Evolutionary conservation across 2,888 invertebrate species (phyloP), one percentile per base, ranked within the genome.

Genomic region (Spilarctia lutea): DNA sequence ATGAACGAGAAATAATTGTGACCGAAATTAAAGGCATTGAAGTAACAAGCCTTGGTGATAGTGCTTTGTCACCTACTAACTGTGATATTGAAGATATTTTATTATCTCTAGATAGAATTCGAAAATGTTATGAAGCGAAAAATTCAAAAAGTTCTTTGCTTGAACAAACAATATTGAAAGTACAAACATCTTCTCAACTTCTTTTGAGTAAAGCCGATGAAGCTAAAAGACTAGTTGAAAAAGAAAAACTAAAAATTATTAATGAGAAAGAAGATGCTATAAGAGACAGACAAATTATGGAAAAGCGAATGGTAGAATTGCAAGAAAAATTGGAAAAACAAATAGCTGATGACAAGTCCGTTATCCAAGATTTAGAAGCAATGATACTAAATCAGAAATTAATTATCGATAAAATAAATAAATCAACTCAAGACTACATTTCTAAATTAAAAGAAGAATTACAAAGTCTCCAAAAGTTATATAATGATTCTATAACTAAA

Each of bases 151-250:
- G 84, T 75, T 79, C 80, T 45, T 86, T 87, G 4, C 85, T 94
- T 69, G 93, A 94, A 86, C 87, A 93, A 80, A 92, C 91, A 39
- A 85, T 95, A 76, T 76, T 88, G 3, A 92, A 91, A 84, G 90
- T 94, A 11, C 92, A 94, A 84, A 91, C 89, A 48, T 94, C 95
- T 68, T 94, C 93, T 65, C 92, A 94, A 78, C 75, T 95, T 73
- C 89, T 95, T 63, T 85, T 93, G 79, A 90, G 83, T 68, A 95
- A 95, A 89, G 93, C 95, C 0, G 93, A 94, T 74, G 94, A 95
- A 87, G 94, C 94, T 11, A 94, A 92, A 81, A 91, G 86, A 82
- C 84, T 93, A 56, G 90, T 93, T 10, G 94, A 95, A 88, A 92
- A 90, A 79, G 95, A 95, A 85, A 94, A 93, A 85, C 91, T 91